Conservation (phyloP, 2,113 vertebrate genomes). For the Galbula dea region DNA sequence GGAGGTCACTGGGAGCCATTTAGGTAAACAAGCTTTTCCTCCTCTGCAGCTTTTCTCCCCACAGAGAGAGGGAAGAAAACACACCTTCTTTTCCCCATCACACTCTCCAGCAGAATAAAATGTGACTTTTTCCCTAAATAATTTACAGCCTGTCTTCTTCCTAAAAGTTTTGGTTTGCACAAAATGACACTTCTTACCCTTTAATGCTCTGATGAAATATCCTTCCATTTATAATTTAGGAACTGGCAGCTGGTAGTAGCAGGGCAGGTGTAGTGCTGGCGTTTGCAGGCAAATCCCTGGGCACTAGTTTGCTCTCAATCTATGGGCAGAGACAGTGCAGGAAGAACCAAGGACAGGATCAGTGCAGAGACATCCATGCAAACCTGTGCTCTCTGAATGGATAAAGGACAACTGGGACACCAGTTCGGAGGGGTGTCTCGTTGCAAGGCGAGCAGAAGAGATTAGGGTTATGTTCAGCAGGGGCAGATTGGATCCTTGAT, state of each 20-base stretch:
- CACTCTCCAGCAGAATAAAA: constrained; percentile 62
- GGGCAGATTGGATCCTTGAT: neutral
- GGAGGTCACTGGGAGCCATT: neutral
- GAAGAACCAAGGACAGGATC: neutral
- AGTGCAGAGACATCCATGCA: neutral
- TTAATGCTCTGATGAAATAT: constrained; percentile 65
- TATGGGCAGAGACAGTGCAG: neutral
- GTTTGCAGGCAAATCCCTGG: neutral
- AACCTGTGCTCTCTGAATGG: neutral
- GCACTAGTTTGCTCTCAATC: neutral
- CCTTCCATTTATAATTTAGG: constrained; percentile 49
- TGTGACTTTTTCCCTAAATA: constrained; percentile 69
- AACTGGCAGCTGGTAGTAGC: constrained; percentile 54
- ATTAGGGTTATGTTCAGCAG: neutral
- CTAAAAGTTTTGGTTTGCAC: constrained; percentile 51
- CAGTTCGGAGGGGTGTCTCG: neutral
- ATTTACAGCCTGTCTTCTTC: constrained; percentile 63
- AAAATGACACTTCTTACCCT: constrained; percentile 55
- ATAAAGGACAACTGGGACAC: neutral
- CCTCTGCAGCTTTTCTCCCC: neutral
- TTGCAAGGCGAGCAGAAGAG: neutral
- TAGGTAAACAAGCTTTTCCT: neutral
- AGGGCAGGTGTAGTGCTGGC: constrained; percentile 22
- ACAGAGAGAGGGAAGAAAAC: neutral
- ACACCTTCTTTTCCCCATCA: constrained; percentile 21